These are phyloP conservation scores for Oreochromis aureus DNA, from an alignment of 2,113 vertebrate genomes.

Conservation along the genomic window DNA sequence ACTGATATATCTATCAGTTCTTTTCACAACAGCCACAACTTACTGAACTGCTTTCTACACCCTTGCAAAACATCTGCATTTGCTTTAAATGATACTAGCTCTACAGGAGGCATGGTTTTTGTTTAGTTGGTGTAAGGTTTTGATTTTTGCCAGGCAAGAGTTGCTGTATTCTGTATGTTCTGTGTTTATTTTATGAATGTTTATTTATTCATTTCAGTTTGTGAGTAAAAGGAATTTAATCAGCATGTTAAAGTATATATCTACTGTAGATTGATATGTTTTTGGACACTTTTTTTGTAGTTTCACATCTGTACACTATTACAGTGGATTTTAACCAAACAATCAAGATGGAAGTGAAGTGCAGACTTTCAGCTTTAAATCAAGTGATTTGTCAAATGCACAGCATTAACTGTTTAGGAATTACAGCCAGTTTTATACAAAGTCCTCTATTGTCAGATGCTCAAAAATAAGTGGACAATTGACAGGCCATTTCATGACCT, in stretches of 20 bases:
- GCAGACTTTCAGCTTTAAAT: not conserved
- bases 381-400: not conserved
- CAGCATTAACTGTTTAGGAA: not conserved
- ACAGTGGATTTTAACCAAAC: not conserved
- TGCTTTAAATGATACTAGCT: not conserved
- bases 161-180: slow-evolving; percentile 6
- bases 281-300: not conserved
- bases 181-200: not conserved
- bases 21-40: not conserved
- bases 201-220: not conserved
- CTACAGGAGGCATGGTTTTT: not conserved
- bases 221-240: not conserved
- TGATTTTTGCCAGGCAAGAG: not conserved
- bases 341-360: not conserved
- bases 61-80: not conserved
- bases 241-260: slow-evolving; percentile 11
- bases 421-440: not conserved
- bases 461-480: not conserved
- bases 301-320: not conserved
- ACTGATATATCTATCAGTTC: not conserved
- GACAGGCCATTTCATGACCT: not conserved
- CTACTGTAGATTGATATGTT: not conserved
- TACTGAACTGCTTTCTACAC: not conserved
- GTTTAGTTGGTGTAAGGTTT: not conserved
- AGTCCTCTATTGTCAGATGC: not conserved